Evolutionary conservation across 2,888 invertebrate species (phyloP).

Genomic region (Petrophora chlorosata): DNA sequence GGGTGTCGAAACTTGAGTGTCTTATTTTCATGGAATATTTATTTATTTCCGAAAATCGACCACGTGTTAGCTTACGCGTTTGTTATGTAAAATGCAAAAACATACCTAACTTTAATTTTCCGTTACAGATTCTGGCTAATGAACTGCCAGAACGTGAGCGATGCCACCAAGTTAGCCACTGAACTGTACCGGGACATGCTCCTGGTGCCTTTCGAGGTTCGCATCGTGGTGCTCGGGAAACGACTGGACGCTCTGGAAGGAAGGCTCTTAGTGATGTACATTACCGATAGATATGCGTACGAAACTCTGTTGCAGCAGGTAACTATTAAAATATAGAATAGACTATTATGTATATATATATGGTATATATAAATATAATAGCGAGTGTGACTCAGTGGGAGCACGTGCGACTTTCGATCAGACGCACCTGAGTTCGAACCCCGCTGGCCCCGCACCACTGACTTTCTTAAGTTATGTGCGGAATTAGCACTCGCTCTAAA

Average conservation of each 20-base stretch:
- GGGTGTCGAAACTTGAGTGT: too few relatives aligned
- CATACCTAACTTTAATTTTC: background rate
- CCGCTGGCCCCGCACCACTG: too few relatives aligned
- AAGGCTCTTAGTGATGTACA: conserved; percentile 96
- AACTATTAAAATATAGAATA: background rate
- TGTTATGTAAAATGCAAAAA: background rate
- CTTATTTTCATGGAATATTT: too few relatives aligned
- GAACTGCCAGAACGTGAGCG: conserved; percentile 97
- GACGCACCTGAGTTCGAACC: too few relatives aligned
- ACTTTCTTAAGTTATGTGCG: too few relatives aligned
- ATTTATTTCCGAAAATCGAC: too few relatives aligned
- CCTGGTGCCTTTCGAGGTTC: conserved; percentile 98
- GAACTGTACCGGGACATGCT: conserved; percentile 92
- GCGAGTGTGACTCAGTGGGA: too few relatives aligned
- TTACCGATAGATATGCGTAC: conserved; percentile 99
- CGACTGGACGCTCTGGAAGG: conserved; percentile 94
- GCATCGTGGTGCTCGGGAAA: conserved; percentile 98
- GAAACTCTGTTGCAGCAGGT: conserved; percentile 96
- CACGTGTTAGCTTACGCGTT: too few relatives aligned
- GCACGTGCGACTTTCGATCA: too few relatives aligned
- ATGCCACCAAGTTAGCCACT: conserved; percentile 98
- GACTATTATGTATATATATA: too few relatives aligned
- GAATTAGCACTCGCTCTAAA: too few relatives aligned
- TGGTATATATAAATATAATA: conserved; percentile 2
- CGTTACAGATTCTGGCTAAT: conserved; percentile 96